Conservation (phyloP, 2,797 vertebrate genomes). For the Myoxocephalus aenaeus region DNA sequence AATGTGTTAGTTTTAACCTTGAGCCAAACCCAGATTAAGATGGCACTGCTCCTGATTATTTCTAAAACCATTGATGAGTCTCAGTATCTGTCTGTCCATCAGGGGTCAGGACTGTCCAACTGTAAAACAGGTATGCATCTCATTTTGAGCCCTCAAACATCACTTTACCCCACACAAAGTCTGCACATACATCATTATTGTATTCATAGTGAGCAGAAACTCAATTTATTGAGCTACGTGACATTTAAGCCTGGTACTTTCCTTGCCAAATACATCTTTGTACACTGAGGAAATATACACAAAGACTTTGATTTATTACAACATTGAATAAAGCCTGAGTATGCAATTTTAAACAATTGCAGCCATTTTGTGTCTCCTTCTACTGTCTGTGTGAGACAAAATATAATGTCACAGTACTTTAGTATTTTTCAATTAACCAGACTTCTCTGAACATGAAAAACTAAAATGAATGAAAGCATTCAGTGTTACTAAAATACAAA, state of each 20-base stretch:
- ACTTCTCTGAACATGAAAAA: constrained; percentile 1
- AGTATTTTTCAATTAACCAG: constrained; percentile 5
- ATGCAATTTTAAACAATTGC: constrained; percentile 21
- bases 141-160: not conserved
- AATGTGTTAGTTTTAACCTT: not conserved
- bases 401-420: constrained; percentile 31
- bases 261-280: not conserved
- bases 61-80: not conserved
- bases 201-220: not conserved
- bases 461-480: constrained; percentile 15
- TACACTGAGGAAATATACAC: constrained; percentile 1
- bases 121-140: not conserved
- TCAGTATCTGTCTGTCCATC: not conserved
- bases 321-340: constrained; percentile 33
- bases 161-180: not conserved
- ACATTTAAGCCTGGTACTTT: not conserved
- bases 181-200: not conserved
- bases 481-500: constrained; percentile 32
- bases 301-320: constrained; percentile 56
- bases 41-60: not conserved
- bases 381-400: constrained; percentile 5
- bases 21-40: not conserved
- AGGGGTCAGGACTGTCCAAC: not conserved
- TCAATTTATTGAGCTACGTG: not conserved
- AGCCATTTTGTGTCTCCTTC: constrained; percentile 14